Base-by-base conservation (phyloP, 2,888 invertebrate species). In the Urechis unicinctus region DNA sequence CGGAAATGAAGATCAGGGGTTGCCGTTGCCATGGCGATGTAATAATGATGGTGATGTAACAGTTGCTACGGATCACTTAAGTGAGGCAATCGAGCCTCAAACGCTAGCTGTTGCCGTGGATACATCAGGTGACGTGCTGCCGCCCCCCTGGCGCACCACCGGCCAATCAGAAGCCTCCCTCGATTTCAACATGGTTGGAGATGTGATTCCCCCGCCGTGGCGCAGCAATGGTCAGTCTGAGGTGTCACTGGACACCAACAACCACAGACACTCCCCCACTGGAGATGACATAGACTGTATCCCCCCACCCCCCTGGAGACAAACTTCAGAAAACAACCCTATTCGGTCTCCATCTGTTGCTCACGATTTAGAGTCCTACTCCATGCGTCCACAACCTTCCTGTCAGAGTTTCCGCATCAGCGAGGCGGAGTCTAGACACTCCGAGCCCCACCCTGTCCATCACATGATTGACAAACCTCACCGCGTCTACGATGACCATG, bases 361-460 rank as follows among this genome's bases (percentile, higher is more conserved):
- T 28, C 31, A 44, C 21, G 56, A 59, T 22, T 4, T 6, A 3
- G 43, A 36, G 6, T 5, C 26, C 9, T 36, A 25, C 49, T 41
- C 49, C 43, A 28, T 59, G 30, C n/a, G 29, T 2, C 62, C 61
- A 2, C 61, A 60, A 52, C 36, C 53, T 21, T 59, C 59, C 4
- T 50, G 52, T 43, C 59, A 56, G 45, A 59, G 59, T 29, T 53
- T 62, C 24, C 55, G 57, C 6, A 41, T 62, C 31, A 57, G 57
- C 30, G 61, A 62, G 50, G 63, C 60, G 5, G 63, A 63, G 54
- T 55, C 60, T 13, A 25, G 49, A 4, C 63, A 60, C 54, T 62
- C 61, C 1, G 61, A 61, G 36, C 62, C 55, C 17, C 36, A 55
- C 48, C 58, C 36, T 36, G 9, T 17, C 9, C 36, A 36, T 17